A percentile compares a stretch with the other conserved stretches of the same genome.
Conservation (phyloP, 2,797 vertebrate genomes). For the Dallia pectoralis region DNA sequence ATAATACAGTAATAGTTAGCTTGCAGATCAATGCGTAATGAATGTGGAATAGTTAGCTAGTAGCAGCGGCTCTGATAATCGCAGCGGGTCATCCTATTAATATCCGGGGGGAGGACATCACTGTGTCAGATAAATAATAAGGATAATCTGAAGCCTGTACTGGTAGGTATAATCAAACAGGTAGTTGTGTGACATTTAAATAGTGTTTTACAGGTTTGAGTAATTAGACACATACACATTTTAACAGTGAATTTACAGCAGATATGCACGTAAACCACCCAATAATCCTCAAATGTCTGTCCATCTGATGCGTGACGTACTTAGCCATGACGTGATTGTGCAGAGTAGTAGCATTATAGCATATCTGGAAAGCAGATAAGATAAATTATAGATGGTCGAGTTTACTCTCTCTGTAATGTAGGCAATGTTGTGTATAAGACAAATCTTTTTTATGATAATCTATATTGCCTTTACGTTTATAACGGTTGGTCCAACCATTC, state of each 20-base stretch:
- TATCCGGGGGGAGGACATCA: neutral
- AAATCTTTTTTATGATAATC: neutral
- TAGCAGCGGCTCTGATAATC: neutral
- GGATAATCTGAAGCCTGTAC: neutral
- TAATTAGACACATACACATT: neutral
- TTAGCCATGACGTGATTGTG: neutral
- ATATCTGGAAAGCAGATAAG: neutral
- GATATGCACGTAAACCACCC: neutral
- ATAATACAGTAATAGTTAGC: neutral
- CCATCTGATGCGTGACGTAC: neutral
- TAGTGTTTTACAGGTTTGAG: neutral
- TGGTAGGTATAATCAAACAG: neutral
- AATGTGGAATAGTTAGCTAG: neutral
- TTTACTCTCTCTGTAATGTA: too few relatives aligned
- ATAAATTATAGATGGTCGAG: neutral
- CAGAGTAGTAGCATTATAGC: neutral
- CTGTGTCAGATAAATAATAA: neutral
- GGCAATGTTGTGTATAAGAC: neutral
- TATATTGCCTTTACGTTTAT: neutral
- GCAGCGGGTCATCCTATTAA: neutral
- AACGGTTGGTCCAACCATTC: neutral
- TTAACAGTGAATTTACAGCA: neutral
- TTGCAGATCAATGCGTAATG: constrained; percentile 10
- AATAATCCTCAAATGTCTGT: neutral
- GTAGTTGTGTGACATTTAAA: neutral